Evolutionary conservation across 1,140 invertebrate genomes (phyloP).

Genomic region (Drosophila malerkotliana): DNA sequence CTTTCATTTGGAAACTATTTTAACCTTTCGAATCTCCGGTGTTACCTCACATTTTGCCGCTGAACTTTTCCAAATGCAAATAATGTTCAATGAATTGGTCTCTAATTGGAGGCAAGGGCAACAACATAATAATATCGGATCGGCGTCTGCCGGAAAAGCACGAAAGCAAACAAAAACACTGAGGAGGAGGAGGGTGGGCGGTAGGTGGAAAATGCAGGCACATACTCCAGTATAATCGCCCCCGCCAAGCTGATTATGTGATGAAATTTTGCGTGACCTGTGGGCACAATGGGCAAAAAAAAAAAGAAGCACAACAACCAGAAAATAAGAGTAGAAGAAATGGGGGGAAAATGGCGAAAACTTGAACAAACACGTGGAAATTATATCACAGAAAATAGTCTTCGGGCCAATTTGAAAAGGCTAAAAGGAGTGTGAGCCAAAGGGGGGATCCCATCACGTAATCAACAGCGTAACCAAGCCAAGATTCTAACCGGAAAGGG

Average conservation of each 20-base stretch:
- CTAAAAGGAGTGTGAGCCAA: constrained; percentile 12
- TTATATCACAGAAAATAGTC: constrained; percentile 57
- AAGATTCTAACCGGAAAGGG: constrained; percentile 54
- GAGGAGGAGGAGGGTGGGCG: neutral
- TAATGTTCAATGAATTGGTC: constrained; percentile 70
- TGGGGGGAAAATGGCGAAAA: constrained; percentile 38
- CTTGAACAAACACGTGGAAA: constrained; percentile 53
- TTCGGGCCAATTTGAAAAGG: constrained; percentile 25
- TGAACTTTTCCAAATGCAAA: constrained; percentile 57
- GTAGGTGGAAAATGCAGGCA: constrained; percentile 54
- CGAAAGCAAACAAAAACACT: constrained; percentile 33
- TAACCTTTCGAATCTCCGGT: constrained; percentile 14
- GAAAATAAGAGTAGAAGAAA: constrained; percentile 20
- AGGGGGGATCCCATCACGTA: constrained; percentile 20
- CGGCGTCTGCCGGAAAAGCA: constrained; percentile 65
- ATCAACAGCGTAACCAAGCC: constrained; percentile 38
- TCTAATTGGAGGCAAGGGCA: constrained; percentile 81
- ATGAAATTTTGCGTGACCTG: constrained; percentile 82
- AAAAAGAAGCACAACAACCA: constrained; percentile 18
- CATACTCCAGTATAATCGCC: constrained; percentile 51
- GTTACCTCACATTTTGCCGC: constrained; percentile 24
- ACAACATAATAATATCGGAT: constrained; percentile 47
- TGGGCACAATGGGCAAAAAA: constrained; percentile 58
- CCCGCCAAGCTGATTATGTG: constrained; percentile 68
- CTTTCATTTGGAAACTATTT: neutral